A percentile compares a stretch with the other conserved stretches of the same genome.
These are phyloP conservation scores for Acleris laterana DNA, from an alignment of 2,888 invertebrate species.

Conservation along the genomic window DNA sequence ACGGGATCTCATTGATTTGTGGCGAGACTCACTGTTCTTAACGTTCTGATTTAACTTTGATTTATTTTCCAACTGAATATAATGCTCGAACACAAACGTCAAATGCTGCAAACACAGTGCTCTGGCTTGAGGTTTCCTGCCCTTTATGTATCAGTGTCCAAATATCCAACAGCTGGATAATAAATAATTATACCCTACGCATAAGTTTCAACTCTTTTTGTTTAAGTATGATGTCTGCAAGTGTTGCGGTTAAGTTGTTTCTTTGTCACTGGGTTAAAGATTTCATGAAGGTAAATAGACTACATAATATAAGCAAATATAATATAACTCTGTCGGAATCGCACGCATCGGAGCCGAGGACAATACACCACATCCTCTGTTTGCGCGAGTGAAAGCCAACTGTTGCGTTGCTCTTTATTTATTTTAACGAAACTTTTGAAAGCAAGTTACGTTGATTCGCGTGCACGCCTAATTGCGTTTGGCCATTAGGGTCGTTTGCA, in stretches of 20 bases:
- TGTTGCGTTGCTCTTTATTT: constrained; percentile 67
- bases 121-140: constrained; percentile 16
- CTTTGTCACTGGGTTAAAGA: background rate
- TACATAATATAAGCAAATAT: constrained; percentile 20
- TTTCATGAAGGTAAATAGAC: constrained; percentile 15
- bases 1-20: constrained; percentile 80
- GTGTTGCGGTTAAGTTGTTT: background rate
- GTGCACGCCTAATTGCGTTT: constrained; percentile 35
- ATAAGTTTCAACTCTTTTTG: background rate
- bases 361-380: constrained; percentile 77
- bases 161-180: background rate
- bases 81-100: constrained; percentile 16
- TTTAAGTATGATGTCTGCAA: background rate
- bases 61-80: constrained; percentile 44
- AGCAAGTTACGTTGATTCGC: constrained; percentile 58
- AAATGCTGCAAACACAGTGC: background rate
- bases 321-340: constrained; percentile 36
- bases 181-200: background rate
- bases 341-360: constrained; percentile 55
- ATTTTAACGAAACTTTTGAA: constrained; percentile 68
- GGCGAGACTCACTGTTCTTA: constrained; percentile 66
- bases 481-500: constrained; percentile 9
- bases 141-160: constrained; percentile 16
- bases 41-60: constrained; percentile 65
- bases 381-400: constrained; percentile 74